phyloP scores from a whole-genome alignment of 1,140 invertebrate species.

The Solenopsis fugax region DNA sequence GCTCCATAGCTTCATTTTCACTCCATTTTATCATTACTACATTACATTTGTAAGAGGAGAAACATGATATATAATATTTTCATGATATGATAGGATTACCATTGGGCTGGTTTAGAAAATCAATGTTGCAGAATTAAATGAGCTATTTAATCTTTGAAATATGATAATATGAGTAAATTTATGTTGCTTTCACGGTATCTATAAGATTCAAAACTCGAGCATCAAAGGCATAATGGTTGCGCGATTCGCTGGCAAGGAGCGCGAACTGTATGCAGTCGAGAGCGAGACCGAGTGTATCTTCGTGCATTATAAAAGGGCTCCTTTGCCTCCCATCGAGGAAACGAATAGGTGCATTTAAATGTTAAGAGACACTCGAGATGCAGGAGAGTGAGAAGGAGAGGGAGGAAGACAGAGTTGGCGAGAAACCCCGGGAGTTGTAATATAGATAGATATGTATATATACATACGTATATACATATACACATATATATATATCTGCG shows the following conservation, averaged over 20 bases:
- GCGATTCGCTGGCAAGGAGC: slow-evolving; percentile 35
- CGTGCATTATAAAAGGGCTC: slow-evolving; percentile 32
- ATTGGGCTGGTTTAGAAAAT: background rate
- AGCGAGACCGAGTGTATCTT: slow-evolving; percentile 49
- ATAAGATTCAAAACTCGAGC: slow-evolving; percentile 32
- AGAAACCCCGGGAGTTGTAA: slow-evolving; percentile 33
- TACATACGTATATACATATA: background rate
- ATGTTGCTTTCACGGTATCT: background rate
- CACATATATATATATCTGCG: background rate
- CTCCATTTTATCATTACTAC: slow-evolving; percentile 1
- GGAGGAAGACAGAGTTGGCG: slow-evolving; percentile 21
- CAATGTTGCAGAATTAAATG: slow-evolving; percentile 4
- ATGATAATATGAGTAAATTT: slow-evolving; percentile 15
- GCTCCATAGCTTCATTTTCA: background rate
- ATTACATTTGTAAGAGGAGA: slow-evolving; percentile 1
- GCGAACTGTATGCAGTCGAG: background rate
- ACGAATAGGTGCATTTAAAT: slow-evolving; percentile 72
- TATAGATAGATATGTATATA: slow-evolving; percentile 59
- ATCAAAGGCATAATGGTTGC: slow-evolving; percentile 43
- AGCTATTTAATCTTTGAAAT: slow-evolving; percentile 10
- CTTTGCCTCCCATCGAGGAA: slow-evolving; percentile 35
- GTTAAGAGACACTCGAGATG: slow-evolving; percentile 72
- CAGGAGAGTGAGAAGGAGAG: slow-evolving; percentile 8
- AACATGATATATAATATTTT: background rate
- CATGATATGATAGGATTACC: background rate